These are phyloP conservation scores for Acinonyx jubatus DNA, from an alignment of 2,113 vertebrate species.

Conservation along the genomic window DNA sequence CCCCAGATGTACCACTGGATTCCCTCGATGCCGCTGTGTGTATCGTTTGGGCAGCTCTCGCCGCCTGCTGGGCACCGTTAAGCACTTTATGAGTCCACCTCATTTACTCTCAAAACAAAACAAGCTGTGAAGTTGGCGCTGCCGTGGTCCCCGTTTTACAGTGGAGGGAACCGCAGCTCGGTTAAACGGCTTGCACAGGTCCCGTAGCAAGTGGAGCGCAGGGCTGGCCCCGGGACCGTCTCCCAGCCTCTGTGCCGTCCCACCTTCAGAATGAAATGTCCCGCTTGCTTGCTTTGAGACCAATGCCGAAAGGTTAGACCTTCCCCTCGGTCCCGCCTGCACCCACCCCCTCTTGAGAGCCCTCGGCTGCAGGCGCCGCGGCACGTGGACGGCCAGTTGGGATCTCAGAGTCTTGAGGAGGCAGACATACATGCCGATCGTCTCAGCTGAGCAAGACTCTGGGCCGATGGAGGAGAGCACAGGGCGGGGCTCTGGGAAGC, in stretches of 20 bases:
- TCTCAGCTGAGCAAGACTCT: background rate
- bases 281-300: background rate
- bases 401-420: background rate
- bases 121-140: fast-evolving
- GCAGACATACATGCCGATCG: fast-evolving
- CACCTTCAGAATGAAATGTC: fast-evolving
- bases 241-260: background rate
- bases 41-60: fast-evolving
- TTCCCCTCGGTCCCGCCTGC: fast-evolving
- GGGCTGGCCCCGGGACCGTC: background rate
- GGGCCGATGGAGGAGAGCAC: fast-evolving
- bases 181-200: fast-evolving
- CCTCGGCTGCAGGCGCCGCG: fast-evolving
- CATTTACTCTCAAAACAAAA: background rate
- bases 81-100: background rate
- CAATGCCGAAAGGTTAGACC: background rate
- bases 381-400: background rate
- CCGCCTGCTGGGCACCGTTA: background rate
- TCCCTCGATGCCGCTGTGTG: fast-evolving
- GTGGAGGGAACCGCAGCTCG: background rate
- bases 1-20: fast-evolving
- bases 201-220: background rate
- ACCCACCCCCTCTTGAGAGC: background rate
- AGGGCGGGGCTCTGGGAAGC: background rate
- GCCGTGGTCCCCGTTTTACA: background rate